A percentile compares a stretch with the other conserved stretches of the same genome.
phyloP scores from a whole-genome alignment of 2,888 invertebrate genomes.

The Hartigia nigra region DNA sequence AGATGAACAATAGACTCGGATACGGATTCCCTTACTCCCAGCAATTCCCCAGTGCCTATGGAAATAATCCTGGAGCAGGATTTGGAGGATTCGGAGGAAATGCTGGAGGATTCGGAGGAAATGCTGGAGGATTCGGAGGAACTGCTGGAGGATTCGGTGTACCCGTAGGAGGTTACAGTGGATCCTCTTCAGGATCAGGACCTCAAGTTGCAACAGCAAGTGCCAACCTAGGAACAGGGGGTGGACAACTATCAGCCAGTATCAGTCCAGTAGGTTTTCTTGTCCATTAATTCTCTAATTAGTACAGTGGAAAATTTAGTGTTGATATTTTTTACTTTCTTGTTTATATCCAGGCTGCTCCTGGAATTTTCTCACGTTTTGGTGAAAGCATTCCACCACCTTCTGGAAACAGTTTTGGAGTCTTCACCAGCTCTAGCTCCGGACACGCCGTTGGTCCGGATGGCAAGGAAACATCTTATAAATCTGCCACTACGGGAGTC shows the following conservation, averaged over 20 bases:
- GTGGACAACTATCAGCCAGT: conserved; percentile 47
- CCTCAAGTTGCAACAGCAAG: conserved; percentile 36
- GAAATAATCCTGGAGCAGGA: neutral
- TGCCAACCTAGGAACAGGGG: conserved; percentile 46
- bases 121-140: conserved; percentile 1
- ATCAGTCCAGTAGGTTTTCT: conserved; percentile 49
- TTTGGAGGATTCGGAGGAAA: neutral
- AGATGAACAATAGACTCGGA: conserved; percentile 30
- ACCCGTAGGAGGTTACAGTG: neutral
- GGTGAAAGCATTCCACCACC: conserved; percentile 45
- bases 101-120: neutral
- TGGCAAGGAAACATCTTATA: conserved; percentile 70
- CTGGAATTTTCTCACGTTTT: conserved; percentile 56
- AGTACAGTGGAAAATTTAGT: neutral
- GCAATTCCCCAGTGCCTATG: conserved; percentile 14
- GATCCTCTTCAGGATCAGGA: conserved; percentile 13
- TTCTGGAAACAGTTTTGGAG: conserved; percentile 65
- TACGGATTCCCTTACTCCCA: conserved; percentile 14
- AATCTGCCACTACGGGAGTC: conserved; percentile 74
- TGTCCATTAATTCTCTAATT: neutral
- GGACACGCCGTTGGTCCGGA: conserved; percentile 69
- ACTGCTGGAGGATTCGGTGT: neutral
- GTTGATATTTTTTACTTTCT: neutral
- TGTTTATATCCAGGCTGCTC: conserved; percentile 35
- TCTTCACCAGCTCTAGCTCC: conserved; percentile 75